phyloP scores from a whole-genome alignment of 2,888 invertebrate species.

The Dasypogon diadema region DNA sequence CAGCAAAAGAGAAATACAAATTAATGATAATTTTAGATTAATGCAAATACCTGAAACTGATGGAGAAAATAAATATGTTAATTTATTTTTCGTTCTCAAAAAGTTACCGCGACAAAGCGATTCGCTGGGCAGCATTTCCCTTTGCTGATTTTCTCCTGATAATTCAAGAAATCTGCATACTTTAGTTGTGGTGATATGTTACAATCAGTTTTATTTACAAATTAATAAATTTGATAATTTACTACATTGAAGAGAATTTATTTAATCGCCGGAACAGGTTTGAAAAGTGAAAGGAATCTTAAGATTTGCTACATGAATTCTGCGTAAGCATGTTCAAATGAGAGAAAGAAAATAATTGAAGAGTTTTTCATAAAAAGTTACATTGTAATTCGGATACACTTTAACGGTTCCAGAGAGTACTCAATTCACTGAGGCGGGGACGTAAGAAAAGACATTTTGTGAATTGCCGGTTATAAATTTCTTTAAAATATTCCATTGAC shows the following conservation, averaged over 20 bases:
- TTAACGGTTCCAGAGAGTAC: too few relatives aligned
- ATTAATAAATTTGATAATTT: slow-evolving; percentile 6
- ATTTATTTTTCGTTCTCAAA: slow-evolving; percentile 26
- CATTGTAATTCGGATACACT: too few relatives aligned
- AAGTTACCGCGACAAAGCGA: background rate
- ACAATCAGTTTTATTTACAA: slow-evolving; percentile 23
- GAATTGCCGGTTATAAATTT: too few relatives aligned
- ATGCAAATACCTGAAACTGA: slow-evolving; percentile 23
- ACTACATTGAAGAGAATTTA: too few relatives aligned
- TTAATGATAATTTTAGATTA: slow-evolving; percentile 19
- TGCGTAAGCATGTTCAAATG: too few relatives aligned
- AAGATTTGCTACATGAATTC: background rate
- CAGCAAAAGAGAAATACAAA: slow-evolving; percentile 5
- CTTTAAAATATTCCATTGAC: too few relatives aligned
- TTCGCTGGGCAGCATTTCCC: background rate
- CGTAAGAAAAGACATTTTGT: too few relatives aligned
- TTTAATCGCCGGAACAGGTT: slow-evolving; percentile 4
- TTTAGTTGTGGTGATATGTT: background rate
- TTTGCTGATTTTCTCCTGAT: slow-evolving; percentile 2
- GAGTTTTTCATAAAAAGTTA: too few relatives aligned
- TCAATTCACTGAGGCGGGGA: too few relatives aligned
- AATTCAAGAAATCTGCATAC: background rate
- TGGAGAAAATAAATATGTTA: slow-evolving; percentile 20
- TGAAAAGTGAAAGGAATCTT: background rate
- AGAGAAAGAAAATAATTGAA: too few relatives aligned